phyloP scores from a whole-genome alignment of 2,797 vertebrate species.

The Pygocentrus nattereri region DNA sequence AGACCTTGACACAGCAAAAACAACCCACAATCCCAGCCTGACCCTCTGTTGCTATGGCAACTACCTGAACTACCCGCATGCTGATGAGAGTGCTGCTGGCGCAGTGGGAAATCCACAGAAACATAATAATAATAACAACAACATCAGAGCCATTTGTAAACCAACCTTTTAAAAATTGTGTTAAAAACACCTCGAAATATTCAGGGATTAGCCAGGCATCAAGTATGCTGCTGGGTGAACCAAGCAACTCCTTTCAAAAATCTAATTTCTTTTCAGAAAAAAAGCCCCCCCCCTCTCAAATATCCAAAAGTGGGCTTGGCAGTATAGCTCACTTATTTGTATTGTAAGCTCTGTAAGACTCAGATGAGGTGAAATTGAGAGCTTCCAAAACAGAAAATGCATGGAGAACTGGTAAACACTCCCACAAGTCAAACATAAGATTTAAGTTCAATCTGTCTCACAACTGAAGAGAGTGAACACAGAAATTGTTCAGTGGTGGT shows the following conservation, averaged over 20 bases:
- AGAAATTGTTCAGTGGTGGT: background rate
- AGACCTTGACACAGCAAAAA: conserved; percentile 75
- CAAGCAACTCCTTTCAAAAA: background rate
- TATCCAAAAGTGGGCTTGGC: background rate
- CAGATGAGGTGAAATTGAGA: background rate
- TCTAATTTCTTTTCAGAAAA: background rate
- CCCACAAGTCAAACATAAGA: background rate
- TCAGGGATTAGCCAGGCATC: background rate
- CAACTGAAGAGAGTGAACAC: background rate
- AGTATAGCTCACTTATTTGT: background rate
- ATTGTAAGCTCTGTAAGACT: background rate
- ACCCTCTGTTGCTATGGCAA: conserved; percentile 81
- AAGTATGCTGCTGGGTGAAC: too few relatives aligned
- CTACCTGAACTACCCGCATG: conserved; percentile 47
- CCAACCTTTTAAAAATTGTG: background rate
- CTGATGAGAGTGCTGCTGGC: background rate
- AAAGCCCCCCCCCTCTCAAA: background rate
- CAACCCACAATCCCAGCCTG: conserved; percentile 73
- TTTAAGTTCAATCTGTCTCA: background rate
- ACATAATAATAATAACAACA: background rate
- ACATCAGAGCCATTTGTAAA: background rate
- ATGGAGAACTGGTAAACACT: background rate
- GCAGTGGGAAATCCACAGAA: background rate
- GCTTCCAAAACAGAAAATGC: background rate
- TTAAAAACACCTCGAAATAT: background rate